Evolutionary conservation across 2,113 vertebrate genomes (phyloP), one percentile per base, ranked within the genome.

Genomic region (Planiliza haematocheilus): DNA sequence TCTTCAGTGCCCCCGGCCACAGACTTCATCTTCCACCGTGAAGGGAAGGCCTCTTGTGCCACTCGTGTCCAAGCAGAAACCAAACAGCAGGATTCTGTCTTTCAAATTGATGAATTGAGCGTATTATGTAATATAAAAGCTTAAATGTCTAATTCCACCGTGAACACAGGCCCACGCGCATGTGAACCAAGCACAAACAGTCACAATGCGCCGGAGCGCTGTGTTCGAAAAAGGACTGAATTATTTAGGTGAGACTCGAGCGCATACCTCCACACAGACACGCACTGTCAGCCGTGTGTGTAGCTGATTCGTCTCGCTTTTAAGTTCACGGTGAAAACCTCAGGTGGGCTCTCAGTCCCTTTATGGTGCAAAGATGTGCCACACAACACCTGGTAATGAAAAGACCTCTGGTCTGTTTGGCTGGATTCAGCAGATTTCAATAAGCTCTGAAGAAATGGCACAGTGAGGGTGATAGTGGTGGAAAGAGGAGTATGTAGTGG

Each of bases 201-300:
- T 41, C 38, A 48, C 38, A 67, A 42, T 52, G 24, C 73, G 67
- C 14, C 41, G 64, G 53, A 62, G 71, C 55, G 60, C 70, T 64
- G 53, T 77, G 68, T 49, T 21, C 38, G n/a, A 77, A 59, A 77
- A 86, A 62, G 48, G 17, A 43, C 45, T 90, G 70, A 89, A 91
- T 91, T 77, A 90, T 90, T 91, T 74, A 91, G 79, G 70, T 58
- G 80, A 20, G 70, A 81, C 41, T 42, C 0, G 20, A 68, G 57
- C 8, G 10, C 79, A 73, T 61, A 66, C 41, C 70, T 69, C 42
- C 68, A 63, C 70, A 56, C 50, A 45, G 46, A 84, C 52, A 37
- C 51, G 48, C 51, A 38, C 37, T 14, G 57, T 42, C 61, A 74
- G 74, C 71, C n/a, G n/a, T n/a, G n/a, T 65, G 41, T 74, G 42